Percentiles rank a stretch among this genome's conserved stretches.
phyloP scores from a whole-genome alignment of 2,797 vertebrate species.

The Enteromius mattozi region DNA sequence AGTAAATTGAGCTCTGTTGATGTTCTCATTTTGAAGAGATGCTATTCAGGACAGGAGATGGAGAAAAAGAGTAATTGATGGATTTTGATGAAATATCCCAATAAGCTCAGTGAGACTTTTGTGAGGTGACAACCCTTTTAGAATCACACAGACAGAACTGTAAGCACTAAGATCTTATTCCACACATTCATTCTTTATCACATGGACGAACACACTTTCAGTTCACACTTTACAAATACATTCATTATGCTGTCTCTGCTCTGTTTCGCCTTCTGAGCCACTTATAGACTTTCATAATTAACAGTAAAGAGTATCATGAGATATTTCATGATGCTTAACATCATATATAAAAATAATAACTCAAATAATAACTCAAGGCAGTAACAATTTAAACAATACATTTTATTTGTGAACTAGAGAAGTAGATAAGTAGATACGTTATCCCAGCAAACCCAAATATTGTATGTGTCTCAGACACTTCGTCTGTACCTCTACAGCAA shows the following conservation, averaged over 20 bases:
- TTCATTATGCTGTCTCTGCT: slow-evolving; percentile 5
- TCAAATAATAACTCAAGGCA: too few species aligned
- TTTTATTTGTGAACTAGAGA: too few species aligned
- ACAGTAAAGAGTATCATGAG: background rate
- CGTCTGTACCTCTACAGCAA: too few species aligned
- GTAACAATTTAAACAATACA: background rate
- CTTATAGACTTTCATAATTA: background rate
- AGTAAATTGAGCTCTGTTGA: slow-evolving; percentile 59
- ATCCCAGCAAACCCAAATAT: too few species aligned
- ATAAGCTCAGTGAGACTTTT: slow-evolving; percentile 40
- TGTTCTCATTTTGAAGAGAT: slow-evolving; percentile 53
- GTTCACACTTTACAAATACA: slow-evolving; percentile 5
- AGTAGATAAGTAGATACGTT: too few species aligned
- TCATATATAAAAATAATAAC: too few species aligned
- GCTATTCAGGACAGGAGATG: slow-evolving; percentile 42
- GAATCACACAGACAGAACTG: slow-evolving; percentile 7
- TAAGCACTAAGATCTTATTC: slow-evolving; percentile 14
- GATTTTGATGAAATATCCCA: slow-evolving; percentile 53
- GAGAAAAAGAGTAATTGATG: slow-evolving; percentile 57
- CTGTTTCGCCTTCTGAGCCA: background rate
- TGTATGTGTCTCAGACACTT: too few species aligned
- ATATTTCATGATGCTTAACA: background rate
- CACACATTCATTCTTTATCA: background rate
- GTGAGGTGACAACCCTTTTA: slow-evolving; percentile 11
- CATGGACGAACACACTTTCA: slow-evolving; percentile 16